Conservation (phyloP, 2,888 invertebrate genomes). For the Caenorhabditis uteleia region DNA sequence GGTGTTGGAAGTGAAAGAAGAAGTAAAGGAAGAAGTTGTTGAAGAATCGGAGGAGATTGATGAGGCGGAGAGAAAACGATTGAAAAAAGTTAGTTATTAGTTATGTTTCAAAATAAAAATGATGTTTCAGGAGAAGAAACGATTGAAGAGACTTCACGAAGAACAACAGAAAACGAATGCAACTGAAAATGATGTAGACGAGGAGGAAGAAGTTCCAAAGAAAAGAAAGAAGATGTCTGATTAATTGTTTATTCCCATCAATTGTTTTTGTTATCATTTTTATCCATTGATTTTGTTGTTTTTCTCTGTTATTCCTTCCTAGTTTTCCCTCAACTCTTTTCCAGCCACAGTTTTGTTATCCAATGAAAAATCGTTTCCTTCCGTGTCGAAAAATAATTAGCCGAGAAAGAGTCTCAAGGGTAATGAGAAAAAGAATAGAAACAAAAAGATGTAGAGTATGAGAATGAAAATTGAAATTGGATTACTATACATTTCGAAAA, state of each 20-base stretch:
- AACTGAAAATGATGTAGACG: conserved; percentile 3
- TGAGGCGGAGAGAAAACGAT: conserved; percentile 23
- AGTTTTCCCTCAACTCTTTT: neutral
- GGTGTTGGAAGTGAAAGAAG: neutral
- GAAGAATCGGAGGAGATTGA: conserved; percentile 16
- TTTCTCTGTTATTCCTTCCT: conserved; percentile 1
- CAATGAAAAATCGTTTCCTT: neutral
- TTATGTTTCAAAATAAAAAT: neutral
- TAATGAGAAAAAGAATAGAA: neutral
- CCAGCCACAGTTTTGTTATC: neutral
- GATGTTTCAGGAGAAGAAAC: conserved; percentile 32
- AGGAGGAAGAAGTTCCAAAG: conserved; percentile 20
- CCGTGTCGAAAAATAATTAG: neutral
- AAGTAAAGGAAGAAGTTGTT: conserved; percentile 18
- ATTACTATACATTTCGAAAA: neutral
- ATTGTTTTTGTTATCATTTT: neutral
- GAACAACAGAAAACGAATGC: conserved; percentile 11
- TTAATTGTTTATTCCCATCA: too few species aligned
- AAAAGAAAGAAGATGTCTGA: conserved; percentile 33
- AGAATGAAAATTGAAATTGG: neutral
- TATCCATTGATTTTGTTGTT: neutral
- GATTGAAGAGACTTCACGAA: conserved; percentile 29
- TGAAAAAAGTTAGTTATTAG: conserved; percentile 18
- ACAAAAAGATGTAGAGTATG: too few species aligned
- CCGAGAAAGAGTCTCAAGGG: neutral